Conservation (phyloP, 2,888 invertebrate species). For the Ctenicera cuprea region DNA sequence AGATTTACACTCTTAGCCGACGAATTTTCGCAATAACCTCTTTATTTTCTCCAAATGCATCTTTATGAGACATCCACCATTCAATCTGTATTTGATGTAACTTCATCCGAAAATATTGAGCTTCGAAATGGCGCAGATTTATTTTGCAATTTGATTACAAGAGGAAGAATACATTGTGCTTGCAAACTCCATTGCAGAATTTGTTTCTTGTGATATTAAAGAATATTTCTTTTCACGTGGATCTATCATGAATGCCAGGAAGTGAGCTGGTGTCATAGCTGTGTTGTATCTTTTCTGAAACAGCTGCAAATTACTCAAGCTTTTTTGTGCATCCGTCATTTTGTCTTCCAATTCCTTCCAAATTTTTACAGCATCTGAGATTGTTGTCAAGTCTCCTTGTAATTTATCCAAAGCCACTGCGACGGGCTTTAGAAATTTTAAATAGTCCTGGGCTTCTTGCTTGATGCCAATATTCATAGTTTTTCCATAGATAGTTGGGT, state of each 20-base stretch:
- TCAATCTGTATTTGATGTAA: background rate
- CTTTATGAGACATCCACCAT: background rate
- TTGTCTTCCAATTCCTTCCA: background rate
- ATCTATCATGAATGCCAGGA: background rate
- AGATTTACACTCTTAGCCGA: no score
- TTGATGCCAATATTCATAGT: constrained; percentile 5
- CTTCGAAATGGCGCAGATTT: background rate
- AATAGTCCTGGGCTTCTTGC: background rate
- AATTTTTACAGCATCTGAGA: background rate
- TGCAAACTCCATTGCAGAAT: background rate
- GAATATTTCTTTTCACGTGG: background rate
- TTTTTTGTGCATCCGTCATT: background rate
- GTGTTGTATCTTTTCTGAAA: background rate
- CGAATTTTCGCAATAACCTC: no score
- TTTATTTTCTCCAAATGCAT: background rate
- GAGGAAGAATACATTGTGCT: background rate
- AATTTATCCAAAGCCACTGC: background rate
- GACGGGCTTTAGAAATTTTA: constrained; percentile 1
- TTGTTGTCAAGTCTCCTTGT: background rate
- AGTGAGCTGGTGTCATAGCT: background rate
- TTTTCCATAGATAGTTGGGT: constrained; percentile 1
- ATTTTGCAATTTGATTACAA: background rate
- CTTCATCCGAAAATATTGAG: background rate
- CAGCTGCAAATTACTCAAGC: background rate
- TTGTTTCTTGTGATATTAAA: background rate